Base-by-base conservation (phyloP, 2,888 invertebrate genomes). In the Cataglyphis livida region DNA sequence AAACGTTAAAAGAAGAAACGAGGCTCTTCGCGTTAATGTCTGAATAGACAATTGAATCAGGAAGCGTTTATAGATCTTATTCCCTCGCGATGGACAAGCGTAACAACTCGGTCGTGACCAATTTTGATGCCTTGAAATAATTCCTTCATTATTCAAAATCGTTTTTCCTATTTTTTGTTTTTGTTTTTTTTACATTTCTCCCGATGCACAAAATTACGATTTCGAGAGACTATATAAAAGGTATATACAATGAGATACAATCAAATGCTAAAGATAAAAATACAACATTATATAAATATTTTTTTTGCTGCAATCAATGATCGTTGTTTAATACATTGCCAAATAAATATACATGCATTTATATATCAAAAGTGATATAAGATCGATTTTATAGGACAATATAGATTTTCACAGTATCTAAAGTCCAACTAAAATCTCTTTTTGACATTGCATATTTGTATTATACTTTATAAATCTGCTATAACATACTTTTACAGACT, bases 41-140 rank as follows among this genome's bases (percentile, higher is more conserved):
- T 84, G 85, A 84, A 84, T 86, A 82, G 75, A 88, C 88, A 88
- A 76, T 84, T 83, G 84, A 89, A 87, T 82, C 38, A 85, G 84
- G 85, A 86, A 84, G 84, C 83, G 87, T 87, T 88, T 88, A 86
- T 75, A 28, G 28, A 76, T 78, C 79, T 71, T 81, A 85, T 86
- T 88, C 75, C 41, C 61, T 73, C 68, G 54, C 68, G 57, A 71
- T 64, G 83, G 78, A 78, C 84, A 81, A 78, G 81, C 84, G 85
- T 82, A 78, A 78, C 85, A 82, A 84, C 82, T 85, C 84, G 81
- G 83, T 83, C 81, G 81, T 32, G 61, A 61, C 32, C 81, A 71
- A 74, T 65, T 84, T 51, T 73, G 68, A 28, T 79, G 73, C 61
- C 38, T 71, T 25, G 28, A 61, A 71, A 76, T 71, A 48, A 59